Percentiles rank a stretch among this genome's conserved stretches.
Evolutionary conservation across 2,797 vertebrate genomes (phyloP).

Genomic region (Hyperoplus lanceolatus): DNA sequence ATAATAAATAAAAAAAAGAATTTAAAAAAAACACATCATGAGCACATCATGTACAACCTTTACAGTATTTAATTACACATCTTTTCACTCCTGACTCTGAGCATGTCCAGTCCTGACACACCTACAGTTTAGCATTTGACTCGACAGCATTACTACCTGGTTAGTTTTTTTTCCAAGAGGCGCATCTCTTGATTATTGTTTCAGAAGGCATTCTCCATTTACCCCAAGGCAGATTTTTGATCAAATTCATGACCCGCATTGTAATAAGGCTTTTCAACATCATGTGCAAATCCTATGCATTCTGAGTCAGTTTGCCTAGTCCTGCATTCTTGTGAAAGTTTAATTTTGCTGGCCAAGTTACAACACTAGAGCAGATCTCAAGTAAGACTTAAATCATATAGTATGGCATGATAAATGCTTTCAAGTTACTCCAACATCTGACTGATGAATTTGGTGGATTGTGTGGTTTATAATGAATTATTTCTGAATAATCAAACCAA

Average conservation of each 20-base stretch:
- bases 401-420: constrained; percentile 62
- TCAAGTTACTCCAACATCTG: constrained; percentile 64
- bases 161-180: constrained; percentile 73
- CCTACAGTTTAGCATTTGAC: constrained; percentile 64
- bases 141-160: constrained; percentile 72
- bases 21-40: constrained; percentile 42
- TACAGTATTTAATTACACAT: constrained; percentile 61
- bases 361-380: constrained; percentile 62
- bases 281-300: constrained; percentile 81
- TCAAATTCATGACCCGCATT: constrained; percentile 68
- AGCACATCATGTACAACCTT: constrained; percentile 57
- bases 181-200: constrained; percentile 79
- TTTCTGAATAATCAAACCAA: constrained; percentile 35
- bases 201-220: constrained; percentile 76
- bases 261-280: constrained; percentile 81
- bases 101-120: constrained; percentile 62
- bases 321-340: constrained; percentile 53
- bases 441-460: constrained; percentile 42
- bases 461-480: constrained; percentile 31
- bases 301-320: constrained; percentile 62
- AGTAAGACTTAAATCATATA: constrained; percentile 65
- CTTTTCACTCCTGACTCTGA: constrained; percentile 47
- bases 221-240: constrained; percentile 72
- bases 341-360: constrained; percentile 55
- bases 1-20: constrained; percentile 22